These are phyloP conservation scores for Carassius carassius DNA, from an alignment of 2,113 vertebrate genomes.

Conservation along the genomic window DNA sequence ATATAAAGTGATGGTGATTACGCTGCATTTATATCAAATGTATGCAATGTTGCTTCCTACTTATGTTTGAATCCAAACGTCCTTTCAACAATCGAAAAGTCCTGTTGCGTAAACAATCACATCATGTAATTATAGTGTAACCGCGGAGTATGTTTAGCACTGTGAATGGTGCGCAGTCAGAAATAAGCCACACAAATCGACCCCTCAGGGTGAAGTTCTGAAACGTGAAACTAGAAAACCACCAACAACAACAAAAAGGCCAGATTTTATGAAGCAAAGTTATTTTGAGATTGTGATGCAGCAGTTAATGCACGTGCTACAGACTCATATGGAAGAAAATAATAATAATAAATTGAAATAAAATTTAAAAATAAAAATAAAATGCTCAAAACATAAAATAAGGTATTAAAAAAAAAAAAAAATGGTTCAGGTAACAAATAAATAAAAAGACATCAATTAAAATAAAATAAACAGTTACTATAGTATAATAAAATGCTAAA, in stretches of 20 bases:
- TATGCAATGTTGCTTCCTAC: not conserved
- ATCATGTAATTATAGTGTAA: constrained; percentile 14
- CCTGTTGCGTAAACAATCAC: not conserved
- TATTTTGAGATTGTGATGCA: not conserved
- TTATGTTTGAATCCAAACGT: not conserved
- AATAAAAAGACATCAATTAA: not conserved
- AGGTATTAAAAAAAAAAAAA: not conserved
- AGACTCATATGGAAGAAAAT: not conserved
- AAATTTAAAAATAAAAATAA: not conserved
- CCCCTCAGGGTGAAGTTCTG: not conserved
- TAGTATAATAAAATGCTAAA: not conserved
- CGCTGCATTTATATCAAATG: not conserved
- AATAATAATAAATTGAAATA: not conserved
- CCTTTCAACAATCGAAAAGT: not conserved
- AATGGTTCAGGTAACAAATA: not conserved
- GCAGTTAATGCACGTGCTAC: not conserved
- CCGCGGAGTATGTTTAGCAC: not conserved
- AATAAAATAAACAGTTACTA: no score
- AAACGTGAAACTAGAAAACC: not conserved
- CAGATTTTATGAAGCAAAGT: not conserved
- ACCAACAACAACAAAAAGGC: not conserved
- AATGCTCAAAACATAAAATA: not conserved
- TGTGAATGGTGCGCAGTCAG: not conserved
- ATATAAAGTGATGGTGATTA: not conserved
- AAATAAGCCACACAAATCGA: constrained; percentile 8